phyloP scores from a whole-genome alignment of 2,888 invertebrate genomes.

The Adelphocoris suturalis region DNA sequence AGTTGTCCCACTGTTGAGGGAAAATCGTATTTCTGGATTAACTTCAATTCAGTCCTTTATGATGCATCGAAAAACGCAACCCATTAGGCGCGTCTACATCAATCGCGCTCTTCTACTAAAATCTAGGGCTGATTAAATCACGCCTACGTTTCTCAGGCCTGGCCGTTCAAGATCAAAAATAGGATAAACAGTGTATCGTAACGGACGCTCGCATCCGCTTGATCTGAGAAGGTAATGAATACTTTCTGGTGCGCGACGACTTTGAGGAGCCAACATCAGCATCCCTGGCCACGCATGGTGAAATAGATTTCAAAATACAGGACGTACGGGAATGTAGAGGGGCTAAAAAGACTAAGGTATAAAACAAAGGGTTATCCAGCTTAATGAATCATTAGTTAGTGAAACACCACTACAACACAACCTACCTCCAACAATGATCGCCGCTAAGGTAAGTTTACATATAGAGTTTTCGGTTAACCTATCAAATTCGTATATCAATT shows the following conservation, averaged over 20 bases:
- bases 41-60: too few species aligned
- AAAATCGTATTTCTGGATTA: too few species aligned
- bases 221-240: conserved; percentile 38
- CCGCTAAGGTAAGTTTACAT: conserved; percentile 38
- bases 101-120: too few species aligned
- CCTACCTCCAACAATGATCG: conserved; percentile 55
- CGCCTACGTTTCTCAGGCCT: too few species aligned
- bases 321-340: background rate
- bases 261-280: conserved; percentile 15
- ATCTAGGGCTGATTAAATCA: too few species aligned
- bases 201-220: background rate
- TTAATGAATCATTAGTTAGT: conserved; percentile 29
- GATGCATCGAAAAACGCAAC: too few species aligned
- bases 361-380: conserved; percentile 1
- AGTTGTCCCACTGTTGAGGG: too few species aligned
- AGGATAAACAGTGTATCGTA: background rate
- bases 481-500: too few species aligned
- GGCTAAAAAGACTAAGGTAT: conserved; percentile 11
- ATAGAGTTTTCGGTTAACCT: too few species aligned
- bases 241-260: conserved; percentile 60
- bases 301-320: conserved; percentile 56
- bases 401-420: background rate
- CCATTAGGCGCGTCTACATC: too few species aligned
- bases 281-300: conserved; percentile 3
- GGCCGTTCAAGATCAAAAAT: too few species aligned